These are phyloP conservation scores for Chironomus tepperi DNA, from an alignment of 1,140 invertebrate genomes.

Conservation along the genomic window DNA sequence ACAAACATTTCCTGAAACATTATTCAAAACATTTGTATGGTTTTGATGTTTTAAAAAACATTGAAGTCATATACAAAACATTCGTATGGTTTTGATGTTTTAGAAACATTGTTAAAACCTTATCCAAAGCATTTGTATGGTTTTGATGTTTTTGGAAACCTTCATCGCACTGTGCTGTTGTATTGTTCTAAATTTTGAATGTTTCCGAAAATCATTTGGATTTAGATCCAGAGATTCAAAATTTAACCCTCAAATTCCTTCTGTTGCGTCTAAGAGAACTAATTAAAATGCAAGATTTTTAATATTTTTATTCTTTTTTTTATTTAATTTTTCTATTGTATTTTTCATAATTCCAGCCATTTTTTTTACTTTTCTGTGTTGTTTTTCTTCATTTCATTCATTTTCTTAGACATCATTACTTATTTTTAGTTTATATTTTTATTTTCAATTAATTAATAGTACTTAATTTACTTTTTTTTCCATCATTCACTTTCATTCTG, in stretches of 20 bases:
- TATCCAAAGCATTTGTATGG: too few relatives aligned
- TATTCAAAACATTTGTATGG: background rate
- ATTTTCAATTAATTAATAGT: slow-evolving; percentile 18
- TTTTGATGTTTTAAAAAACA: background rate
- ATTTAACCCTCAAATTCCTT: too few relatives aligned
- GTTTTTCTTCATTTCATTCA: slow-evolving; percentile 1
- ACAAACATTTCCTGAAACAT: too few relatives aligned
- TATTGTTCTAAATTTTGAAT: too few relatives aligned
- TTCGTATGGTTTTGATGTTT: too few relatives aligned
- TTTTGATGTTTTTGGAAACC: too few relatives aligned
- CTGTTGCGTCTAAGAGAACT: too few relatives aligned
- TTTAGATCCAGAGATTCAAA: too few relatives aligned
- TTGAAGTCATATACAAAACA: background rate
- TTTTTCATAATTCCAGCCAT: slow-evolving; percentile 15
- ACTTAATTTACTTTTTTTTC: slow-evolving; percentile 11
- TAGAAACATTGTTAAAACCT: background rate
- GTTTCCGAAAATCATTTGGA: too few relatives aligned
- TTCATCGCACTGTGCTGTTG: too few relatives aligned
- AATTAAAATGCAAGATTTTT: too few relatives aligned
- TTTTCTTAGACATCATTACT: slow-evolving; percentile 1
- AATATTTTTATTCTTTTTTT: slow-evolving; percentile 22
- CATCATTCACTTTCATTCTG: background rate
- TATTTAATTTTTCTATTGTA: slow-evolving; percentile 10
- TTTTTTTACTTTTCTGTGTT: background rate
- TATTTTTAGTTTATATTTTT: slow-evolving; percentile 10